These are phyloP conservation scores for Colossoma macropomum DNA, from an alignment of 2,113 vertebrate genomes.

Conservation along the genomic window DNA sequence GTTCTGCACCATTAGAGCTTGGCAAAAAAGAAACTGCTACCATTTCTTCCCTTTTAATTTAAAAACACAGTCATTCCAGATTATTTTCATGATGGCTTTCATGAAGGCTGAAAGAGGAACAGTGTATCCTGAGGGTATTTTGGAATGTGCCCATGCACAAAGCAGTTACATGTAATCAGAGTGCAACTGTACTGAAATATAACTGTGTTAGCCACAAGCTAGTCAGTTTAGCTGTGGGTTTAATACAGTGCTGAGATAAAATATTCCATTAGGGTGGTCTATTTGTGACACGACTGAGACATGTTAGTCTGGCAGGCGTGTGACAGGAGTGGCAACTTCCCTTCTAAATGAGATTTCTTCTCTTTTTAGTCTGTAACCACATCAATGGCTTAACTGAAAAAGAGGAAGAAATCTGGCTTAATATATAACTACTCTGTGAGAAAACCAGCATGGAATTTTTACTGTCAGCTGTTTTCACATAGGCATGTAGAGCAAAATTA, in stretches of 20 bases:
- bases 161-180: background rate
- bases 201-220: background rate
- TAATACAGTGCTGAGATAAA: conserved; percentile 24
- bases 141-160: background rate
- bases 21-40: background rate
- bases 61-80: conserved; percentile 14
- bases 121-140: conserved; percentile 5
- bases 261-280: conserved; percentile 34
- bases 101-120: background rate
- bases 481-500: background rate
- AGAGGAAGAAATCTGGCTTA: background rate
- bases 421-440: background rate
- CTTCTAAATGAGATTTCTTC: conserved; percentile 19
- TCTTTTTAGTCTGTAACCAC: background rate
- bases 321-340: conserved; percentile 15
- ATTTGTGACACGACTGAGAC: conserved; percentile 50
- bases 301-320: conserved; percentile 25
- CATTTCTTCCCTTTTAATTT: background rate
- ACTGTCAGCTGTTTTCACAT: background rate
- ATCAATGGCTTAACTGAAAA: background rate
- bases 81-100: conserved; percentile 15
- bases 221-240: conserved; percentile 7
- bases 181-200: background rate
- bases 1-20: conserved; percentile 28
- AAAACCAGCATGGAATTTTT: background rate